Percentiles rank a stretch among this genome's conserved stretches.
phyloP scores from a whole-genome alignment of 2,888 invertebrate species.

The Ommatoiulus sabulosus region DNA sequence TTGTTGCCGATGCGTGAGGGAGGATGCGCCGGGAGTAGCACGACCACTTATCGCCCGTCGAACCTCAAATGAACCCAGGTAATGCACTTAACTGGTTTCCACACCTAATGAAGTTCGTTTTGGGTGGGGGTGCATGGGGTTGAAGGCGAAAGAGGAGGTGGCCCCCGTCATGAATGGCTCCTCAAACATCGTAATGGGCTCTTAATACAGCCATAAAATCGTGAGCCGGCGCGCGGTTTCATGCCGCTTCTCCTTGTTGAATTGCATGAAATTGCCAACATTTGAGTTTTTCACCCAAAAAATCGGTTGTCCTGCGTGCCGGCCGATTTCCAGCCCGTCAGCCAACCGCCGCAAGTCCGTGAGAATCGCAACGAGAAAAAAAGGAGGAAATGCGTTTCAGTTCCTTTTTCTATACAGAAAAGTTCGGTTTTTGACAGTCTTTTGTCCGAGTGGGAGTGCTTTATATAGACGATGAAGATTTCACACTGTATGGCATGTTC shows the following conservation, averaged over 20 bases:
- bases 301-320: background rate
- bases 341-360: background rate
- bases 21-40: background rate
- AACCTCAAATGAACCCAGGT: conserved; percentile 25
- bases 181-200: background rate
- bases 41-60: background rate
- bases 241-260: background rate
- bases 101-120: conserved; percentile 21
- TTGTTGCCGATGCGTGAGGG: background rate
- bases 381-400: too few species aligned
- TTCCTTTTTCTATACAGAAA: too few species aligned
- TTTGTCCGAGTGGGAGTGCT: too few species aligned
- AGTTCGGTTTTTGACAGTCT: too few species aligned
- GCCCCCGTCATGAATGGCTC: background rate
- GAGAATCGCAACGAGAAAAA: background rate
- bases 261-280: conserved; percentile 22
- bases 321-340: background rate
- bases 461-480: too few species aligned
- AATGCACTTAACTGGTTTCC: conserved; percentile 14
- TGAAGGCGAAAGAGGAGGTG: background rate
- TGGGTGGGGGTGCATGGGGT: background rate
- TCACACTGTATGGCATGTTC: too few species aligned
- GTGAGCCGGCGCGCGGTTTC: background rate
- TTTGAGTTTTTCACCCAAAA: background rate
- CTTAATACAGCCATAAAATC: conserved; percentile 16